These are phyloP conservation scores for Drosophila vallismaia DNA, from an alignment of 2,888 invertebrate species.

Conservation along the genomic window DNA sequence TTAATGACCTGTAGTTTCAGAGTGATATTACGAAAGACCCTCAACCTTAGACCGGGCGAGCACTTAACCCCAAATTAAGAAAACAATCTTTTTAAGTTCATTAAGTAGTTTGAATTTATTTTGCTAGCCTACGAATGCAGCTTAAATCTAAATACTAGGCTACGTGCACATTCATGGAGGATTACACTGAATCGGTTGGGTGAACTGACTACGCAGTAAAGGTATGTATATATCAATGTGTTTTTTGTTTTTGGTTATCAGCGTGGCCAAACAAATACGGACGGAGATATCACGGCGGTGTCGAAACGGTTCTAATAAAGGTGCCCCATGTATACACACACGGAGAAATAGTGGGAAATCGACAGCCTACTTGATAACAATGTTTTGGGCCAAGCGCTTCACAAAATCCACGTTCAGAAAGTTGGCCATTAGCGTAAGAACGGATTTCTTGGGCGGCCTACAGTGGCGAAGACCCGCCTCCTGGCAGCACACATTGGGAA, in stretches of 20 bases:
- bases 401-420: slow-evolving; percentile 83
- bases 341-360: slow-evolving; percentile 23
- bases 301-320: slow-evolving; percentile 25
- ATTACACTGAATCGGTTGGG: slow-evolving; percentile 11
- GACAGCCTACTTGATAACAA: slow-evolving; percentile 80
- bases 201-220: slow-evolving; percentile 35
- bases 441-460: slow-evolving; percentile 89
- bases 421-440: slow-evolving; percentile 87
- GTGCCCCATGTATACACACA: slow-evolving; percentile 3
- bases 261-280: slow-evolving; percentile 32
- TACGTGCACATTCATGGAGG: slow-evolving; percentile 21
- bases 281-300: slow-evolving; percentile 49
- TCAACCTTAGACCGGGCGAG: slow-evolving; percentile 9
- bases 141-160: slow-evolving; percentile 41
- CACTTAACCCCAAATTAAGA: slow-evolving; percentile 16
- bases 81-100: slow-evolving; percentile 17
- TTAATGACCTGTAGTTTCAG: slow-evolving; percentile 14
- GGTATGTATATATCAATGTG: slow-evolving; percentile 12
- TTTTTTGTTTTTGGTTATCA: slow-evolving; percentile 47
- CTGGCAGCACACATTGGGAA: slow-evolving; percentile 92
- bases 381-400: slow-evolving; percentile 82
- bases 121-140: slow-evolving; percentile 50
- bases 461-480: slow-evolving; percentile 90
- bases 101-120: slow-evolving; percentile 58
- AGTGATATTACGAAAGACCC: slow-evolving; percentile 11